phyloP scores from a whole-genome alignment of 2,888 invertebrate genomes.

The Thera britannica region DNA sequence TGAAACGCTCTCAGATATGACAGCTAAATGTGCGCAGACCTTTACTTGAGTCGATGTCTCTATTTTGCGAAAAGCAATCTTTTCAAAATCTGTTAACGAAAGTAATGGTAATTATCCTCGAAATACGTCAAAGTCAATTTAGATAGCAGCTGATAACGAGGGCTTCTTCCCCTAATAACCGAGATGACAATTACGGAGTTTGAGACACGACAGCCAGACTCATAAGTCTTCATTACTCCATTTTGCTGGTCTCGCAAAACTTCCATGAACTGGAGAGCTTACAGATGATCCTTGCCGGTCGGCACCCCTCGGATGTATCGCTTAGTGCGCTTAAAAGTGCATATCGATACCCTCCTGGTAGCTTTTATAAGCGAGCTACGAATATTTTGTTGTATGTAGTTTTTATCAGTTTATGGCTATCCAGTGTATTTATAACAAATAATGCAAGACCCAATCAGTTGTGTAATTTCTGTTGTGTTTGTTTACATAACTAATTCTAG shows the following conservation, averaged over 20 bases:
- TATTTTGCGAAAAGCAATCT: conserved; percentile 4
- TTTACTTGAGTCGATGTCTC: no score
- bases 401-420: no score
- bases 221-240: conserved; percentile 82
- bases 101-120: conserved; percentile 39
- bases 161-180: conserved; percentile 53
- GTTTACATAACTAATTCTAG: no score
- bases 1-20: no score
- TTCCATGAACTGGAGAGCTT: conserved; percentile 56
- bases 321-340: conserved; percentile 41
- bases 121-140: conserved; percentile 45
- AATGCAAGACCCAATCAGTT: no score
- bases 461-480: no score
- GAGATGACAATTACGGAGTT: conserved; percentile 68
- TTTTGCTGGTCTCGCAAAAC: conserved; percentile 62
- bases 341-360: conserved; percentile 16
- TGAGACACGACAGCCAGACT: conserved; percentile 58
- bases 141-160: conserved; percentile 37
- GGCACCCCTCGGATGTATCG: conserved; percentile 40
- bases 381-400: not conserved
- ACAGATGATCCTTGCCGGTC: conserved; percentile 43
- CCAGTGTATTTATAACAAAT: no score
- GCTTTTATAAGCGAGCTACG: not conserved
- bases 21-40: no score
- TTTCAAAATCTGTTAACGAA: conserved; percentile 19